Base-by-base conservation (phyloP, 64 coral and sea anemone species). In the Anthopleura sola region DNA sequence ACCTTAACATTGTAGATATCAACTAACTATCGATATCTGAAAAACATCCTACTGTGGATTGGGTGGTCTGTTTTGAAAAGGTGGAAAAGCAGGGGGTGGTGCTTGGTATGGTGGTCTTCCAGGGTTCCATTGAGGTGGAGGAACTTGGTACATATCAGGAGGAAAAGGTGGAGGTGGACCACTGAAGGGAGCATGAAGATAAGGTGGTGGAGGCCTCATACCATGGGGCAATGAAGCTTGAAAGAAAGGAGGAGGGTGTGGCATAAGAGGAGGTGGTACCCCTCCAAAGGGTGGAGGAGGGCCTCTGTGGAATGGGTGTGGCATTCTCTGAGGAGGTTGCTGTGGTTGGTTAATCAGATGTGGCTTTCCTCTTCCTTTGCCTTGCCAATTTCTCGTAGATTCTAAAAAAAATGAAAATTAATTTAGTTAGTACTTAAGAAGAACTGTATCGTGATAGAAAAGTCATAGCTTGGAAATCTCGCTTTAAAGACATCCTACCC, bases 181-280 rank as follows among this genome's bases (percentile, higher is more conserved):
- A 29, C 75, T 80, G 20, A 85, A 60, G 84, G 91, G n/a, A 77
- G 84, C 5, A 60, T 88, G 29, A 58, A 69, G 37, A 86, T 89
- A 39, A 17, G 50, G 13, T 88, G 85, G 66, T 15, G 66, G 66
- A 81, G 94, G 94, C 18, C 90, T 92, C 38, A 87, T 90, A 49
- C 87, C 94, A 81, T 20, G 89, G 49, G 87, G 80, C 58, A 83
- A 90, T 44, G 90, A 88, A 54, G 69, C 90, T 31, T 68, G 90
- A 81, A 82, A 91, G 62, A 86, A 49, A n/a, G 95, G 64, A 48
- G 40, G 88, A 82, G 46, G 75, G 56, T 23, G 50, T 32, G 48
- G 80, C 26, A 37, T 83, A 81, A 19, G 80, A 54, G 60, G 74
- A 82, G 20, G 90, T 79, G 76, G 76, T 21, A 16, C 6, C 26